Percentiles rank a stretch among this genome's conserved stretches.
phyloP scores from a whole-genome alignment of 2,888 invertebrate genomes.

The Tenthredo scrophulariae region DNA sequence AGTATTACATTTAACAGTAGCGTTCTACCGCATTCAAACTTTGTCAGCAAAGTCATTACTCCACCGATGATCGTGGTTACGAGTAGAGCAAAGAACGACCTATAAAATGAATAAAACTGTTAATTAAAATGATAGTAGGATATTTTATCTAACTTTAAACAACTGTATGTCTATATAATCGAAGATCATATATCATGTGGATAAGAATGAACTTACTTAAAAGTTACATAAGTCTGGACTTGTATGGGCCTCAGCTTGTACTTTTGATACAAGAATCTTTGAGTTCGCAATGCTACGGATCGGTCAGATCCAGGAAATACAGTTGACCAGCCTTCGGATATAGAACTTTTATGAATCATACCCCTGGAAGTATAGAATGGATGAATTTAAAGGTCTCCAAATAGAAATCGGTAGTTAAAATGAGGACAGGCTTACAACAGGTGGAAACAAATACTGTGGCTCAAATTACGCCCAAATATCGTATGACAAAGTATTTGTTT shows the following conservation, averaged over 20 bases:
- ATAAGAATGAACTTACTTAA: slow-evolving; percentile 69
- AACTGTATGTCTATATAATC: slow-evolving; percentile 14
- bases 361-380: slow-evolving; percentile 73
- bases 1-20: slow-evolving; percentile 82
- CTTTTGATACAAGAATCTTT: slow-evolving; percentile 86
- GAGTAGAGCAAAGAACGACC: slow-evolving; percentile 80
- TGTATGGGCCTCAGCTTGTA: slow-evolving; percentile 88
- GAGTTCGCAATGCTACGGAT: slow-evolving; percentile 90
- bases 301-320: slow-evolving; percentile 92
- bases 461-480: not conserved
- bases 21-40: slow-evolving; percentile 82
- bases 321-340: slow-evolving; percentile 82
- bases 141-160: not conserved
- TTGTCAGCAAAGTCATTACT: slow-evolving; percentile 83
- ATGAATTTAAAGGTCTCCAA: not conserved
- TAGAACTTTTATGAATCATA: slow-evolving; percentile 79
- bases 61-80: slow-evolving; percentile 80
- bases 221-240: slow-evolving; percentile 86
- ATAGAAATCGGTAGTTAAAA: not conserved
- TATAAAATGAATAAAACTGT: slow-evolving; percentile 60
- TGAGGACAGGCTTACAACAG: slow-evolving; percentile 43
- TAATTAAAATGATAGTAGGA: not conserved
- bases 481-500: not conserved
- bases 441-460: slow-evolving; percentile 34
- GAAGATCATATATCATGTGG: not conserved